A percentile compares a stretch with the other conserved stretches of the same genome.
phyloP scores from a whole-genome alignment of 1,140 invertebrate genomes.

The Halotydeus destructor region DNA sequence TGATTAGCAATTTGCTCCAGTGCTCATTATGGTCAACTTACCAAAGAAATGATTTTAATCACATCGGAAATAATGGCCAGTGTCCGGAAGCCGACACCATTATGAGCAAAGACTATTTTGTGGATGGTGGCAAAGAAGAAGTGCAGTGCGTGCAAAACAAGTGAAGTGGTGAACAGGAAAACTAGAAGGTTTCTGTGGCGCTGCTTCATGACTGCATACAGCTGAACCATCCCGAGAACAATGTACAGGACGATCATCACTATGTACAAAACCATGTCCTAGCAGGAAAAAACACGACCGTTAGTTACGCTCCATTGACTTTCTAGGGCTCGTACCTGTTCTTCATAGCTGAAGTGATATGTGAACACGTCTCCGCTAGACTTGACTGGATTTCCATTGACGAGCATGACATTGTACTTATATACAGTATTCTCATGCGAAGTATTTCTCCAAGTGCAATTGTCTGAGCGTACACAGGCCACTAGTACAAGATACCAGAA shows the following conservation, averaged over 20 bases:
- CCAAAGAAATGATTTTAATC: conserved; percentile 67
- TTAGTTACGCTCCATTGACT: not conserved
- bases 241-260: conserved; percentile 70
- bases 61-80: conserved; percentile 68
- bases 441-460: conserved; percentile 49
- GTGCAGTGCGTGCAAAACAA: conserved; percentile 61
- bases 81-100: conserved; percentile 60
- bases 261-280: conserved; percentile 39
- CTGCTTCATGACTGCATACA: conserved; percentile 64
- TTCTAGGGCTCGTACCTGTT: conserved; percentile 36
- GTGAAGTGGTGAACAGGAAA: conserved; percentile 65
- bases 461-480: conserved; percentile 54
- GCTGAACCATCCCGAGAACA: conserved; percentile 62
- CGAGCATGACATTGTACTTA: conserved; percentile 81
- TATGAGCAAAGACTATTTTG: conserved; percentile 62
- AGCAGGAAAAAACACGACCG: not conserved
- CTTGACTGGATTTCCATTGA: conserved; percentile 78
- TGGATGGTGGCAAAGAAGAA: conserved; percentile 69
- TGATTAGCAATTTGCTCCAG: no score
- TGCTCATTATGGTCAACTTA: conserved; percentile 26
- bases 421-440: conserved; percentile 30
- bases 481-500: conserved; percentile 92
- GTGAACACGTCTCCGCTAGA: conserved; percentile 50
- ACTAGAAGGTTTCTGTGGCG: conserved; percentile 73
- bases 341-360: conserved; percentile 90